A percentile compares a stretch with the other conserved stretches of the same genome.
Evolutionary conservation across 2,888 invertebrate genomes (phyloP).

Genomic region (Philereme vetulata): DNA sequence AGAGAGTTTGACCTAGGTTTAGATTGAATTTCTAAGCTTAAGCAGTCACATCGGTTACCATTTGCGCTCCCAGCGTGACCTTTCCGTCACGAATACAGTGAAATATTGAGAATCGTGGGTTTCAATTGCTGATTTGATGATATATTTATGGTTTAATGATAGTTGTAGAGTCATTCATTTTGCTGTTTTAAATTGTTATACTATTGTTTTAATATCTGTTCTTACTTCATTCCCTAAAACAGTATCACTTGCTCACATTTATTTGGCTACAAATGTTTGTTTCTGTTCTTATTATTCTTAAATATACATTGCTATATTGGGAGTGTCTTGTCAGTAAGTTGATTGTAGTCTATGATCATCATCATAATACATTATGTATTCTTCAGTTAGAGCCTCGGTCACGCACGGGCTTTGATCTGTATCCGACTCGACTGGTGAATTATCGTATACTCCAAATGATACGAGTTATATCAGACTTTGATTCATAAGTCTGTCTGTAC

Average conservation of each 20-base stretch:
- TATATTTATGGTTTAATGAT: constrained; percentile 40
- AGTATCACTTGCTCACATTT: constrained; percentile 1
- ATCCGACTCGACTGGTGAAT: constrained; percentile 51
- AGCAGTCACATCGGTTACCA: constrained; percentile 60
- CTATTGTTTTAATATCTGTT: constrained; percentile 6
- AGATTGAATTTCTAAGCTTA: constrained; percentile 64
- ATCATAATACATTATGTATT: constrained; percentile 42
- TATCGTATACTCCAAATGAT: constrained; percentile 36
- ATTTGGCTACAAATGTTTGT: neutral
- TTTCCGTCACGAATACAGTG: constrained; percentile 64
- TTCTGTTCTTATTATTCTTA: neutral
- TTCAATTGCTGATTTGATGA: constrained; percentile 48
- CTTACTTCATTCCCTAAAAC: neutral
- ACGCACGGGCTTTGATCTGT: constrained; percentile 61
- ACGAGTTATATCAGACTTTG: constrained; percentile 13
- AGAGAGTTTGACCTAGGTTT: constrained; percentile 73
- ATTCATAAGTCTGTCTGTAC: constrained; percentile 9
- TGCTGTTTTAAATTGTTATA: constrained; percentile 15
- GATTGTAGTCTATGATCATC: constrained; percentile 28
- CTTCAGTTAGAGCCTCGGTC: constrained; percentile 54
- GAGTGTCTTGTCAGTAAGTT: constrained; percentile 17
- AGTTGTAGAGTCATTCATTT: constrained; percentile 29
- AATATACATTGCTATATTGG: constrained; percentile 1
- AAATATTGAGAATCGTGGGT: constrained; percentile 64
- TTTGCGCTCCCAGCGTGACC: constrained; percentile 66